Conservation (phyloP, 2,797 vertebrate species). For the Cottoperca gobio region DNA sequence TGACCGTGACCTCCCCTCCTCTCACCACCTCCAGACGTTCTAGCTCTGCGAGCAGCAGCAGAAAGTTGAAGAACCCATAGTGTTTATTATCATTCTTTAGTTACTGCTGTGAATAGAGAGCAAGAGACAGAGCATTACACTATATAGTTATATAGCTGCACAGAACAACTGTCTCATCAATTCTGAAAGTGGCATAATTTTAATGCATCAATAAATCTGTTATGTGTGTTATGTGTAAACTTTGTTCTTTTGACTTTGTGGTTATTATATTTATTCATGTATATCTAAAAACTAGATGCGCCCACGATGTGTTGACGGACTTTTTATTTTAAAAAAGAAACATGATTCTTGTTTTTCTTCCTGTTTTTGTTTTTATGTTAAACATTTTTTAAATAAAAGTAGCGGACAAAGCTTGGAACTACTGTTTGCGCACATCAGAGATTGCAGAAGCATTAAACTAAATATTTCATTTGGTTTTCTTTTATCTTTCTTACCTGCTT, state of each 20-base stretch:
- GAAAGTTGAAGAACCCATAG: conserved; percentile 65
- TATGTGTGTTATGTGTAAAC: neutral
- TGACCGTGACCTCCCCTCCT: conserved; percentile 61
- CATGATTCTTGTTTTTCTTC: too few relatives aligned
- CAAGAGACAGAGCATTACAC: neutral
- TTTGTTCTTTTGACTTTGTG: neutral
- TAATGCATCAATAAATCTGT: neutral
- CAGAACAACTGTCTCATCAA: neutral
- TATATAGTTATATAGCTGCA: neutral
- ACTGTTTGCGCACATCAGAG: neutral
- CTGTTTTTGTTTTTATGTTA: too few relatives aligned
- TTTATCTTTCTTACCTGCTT: neutral
- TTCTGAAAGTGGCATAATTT: too few relatives aligned
- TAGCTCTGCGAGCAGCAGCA: conserved; percentile 61
- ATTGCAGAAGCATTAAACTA: neutral
- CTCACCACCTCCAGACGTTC: conserved; percentile 35
- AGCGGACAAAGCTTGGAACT: too few relatives aligned
- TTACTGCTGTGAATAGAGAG: neutral
- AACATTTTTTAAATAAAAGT: too few relatives aligned
- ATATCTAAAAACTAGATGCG: neutral
- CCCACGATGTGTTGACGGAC: neutral
- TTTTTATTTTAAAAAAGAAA: too few relatives aligned
- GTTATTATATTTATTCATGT: neutral
- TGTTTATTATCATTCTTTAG: neutral
- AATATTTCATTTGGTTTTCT: conserved; percentile 11